Conservation (phyloP, 2,888 invertebrate genomes). For the Synergus laeviventris region DNA sequence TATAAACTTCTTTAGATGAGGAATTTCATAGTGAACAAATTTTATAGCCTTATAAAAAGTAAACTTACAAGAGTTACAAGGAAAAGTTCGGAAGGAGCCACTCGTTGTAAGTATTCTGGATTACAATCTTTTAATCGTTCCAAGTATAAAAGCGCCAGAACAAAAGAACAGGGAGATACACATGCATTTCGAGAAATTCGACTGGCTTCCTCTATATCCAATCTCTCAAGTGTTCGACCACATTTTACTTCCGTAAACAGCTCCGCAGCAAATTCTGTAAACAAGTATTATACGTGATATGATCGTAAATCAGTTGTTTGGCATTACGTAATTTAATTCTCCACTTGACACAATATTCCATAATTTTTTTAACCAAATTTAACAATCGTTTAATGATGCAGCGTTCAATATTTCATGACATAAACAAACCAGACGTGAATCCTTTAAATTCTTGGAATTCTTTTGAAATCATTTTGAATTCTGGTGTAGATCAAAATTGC, state of each 20-base stretch:
- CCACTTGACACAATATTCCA: too few relatives aligned
- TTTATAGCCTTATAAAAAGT: neutral
- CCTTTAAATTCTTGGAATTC: too few relatives aligned
- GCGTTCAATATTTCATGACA: too few relatives aligned
- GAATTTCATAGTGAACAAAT: neutral
- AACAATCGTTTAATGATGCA: too few relatives aligned
- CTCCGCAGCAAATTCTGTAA: slow-evolving; percentile 89
- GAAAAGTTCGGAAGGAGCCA: slow-evolving; percentile 94
- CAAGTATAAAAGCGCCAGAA: slow-evolving; percentile 94
- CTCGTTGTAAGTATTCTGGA: slow-evolving; percentile 88
- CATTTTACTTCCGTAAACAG: slow-evolving; percentile 88
- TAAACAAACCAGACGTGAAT: too few relatives aligned
- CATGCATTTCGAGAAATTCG: slow-evolving; percentile 87
- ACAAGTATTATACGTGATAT: neutral
- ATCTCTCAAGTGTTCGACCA: slow-evolving; percentile 86
- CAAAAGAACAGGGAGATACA: slow-evolving; percentile 94
- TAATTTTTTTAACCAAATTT: too few relatives aligned
- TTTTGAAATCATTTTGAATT: too few relatives aligned
- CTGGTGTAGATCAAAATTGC: too few relatives aligned
- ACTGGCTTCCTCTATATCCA: slow-evolving; percentile 87
- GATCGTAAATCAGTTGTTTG: too few relatives aligned
- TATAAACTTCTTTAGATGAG: neutral
- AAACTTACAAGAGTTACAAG: slow-evolving; percentile 88
- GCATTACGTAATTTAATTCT: too few relatives aligned
- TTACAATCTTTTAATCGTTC: slow-evolving; percentile 90